Conservation (phyloP, 1,140 invertebrate species). For the Stenopsyche tienmushanensis region DNA sequence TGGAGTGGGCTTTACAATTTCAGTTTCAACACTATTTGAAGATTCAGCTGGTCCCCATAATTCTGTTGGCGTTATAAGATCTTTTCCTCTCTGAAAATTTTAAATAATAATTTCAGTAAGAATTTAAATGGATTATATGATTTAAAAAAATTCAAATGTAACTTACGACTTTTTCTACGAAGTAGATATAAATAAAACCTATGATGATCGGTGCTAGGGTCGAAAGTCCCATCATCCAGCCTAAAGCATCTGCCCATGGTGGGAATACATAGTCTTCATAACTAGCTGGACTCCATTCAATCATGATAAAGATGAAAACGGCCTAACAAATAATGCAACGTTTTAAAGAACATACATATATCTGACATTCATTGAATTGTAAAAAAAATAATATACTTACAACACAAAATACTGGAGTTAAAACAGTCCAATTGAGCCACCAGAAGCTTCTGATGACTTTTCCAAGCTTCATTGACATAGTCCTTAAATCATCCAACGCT, state of each 20-base stretch:
- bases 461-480: slow-evolving; percentile 61
- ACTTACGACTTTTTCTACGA: slow-evolving; percentile 56
- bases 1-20: neutral
- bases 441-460: slow-evolving; percentile 55
- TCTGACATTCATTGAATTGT: slow-evolving; percentile 47
- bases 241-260: slow-evolving; percentile 64
- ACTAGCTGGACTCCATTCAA: slow-evolving; percentile 58
- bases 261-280: slow-evolving; percentile 68
- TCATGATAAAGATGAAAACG: slow-evolving; percentile 67
- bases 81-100: slow-evolving; percentile 46
- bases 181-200: slow-evolving; percentile 53
- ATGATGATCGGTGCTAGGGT: slow-evolving; percentile 66
- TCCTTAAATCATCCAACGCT: slow-evolving; percentile 57
- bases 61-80: slow-evolving; percentile 50
- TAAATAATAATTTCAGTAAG: neutral
- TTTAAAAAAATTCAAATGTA: slow-evolving; percentile 15
- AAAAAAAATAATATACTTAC: slow-evolving; percentile 48
- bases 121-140: neutral
- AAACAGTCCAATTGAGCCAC: slow-evolving; percentile 58
- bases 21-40: no score
- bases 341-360: slow-evolving; percentile 7
- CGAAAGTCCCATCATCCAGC: slow-evolving; percentile 67
- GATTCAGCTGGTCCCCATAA: slow-evolving; percentile 54
- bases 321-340: slow-evolving; percentile 22
- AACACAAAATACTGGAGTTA: slow-evolving; percentile 57